phyloP scores from a whole-genome alignment of 1,140 invertebrate genomes.

The Lasioglossum albipes region DNA sequence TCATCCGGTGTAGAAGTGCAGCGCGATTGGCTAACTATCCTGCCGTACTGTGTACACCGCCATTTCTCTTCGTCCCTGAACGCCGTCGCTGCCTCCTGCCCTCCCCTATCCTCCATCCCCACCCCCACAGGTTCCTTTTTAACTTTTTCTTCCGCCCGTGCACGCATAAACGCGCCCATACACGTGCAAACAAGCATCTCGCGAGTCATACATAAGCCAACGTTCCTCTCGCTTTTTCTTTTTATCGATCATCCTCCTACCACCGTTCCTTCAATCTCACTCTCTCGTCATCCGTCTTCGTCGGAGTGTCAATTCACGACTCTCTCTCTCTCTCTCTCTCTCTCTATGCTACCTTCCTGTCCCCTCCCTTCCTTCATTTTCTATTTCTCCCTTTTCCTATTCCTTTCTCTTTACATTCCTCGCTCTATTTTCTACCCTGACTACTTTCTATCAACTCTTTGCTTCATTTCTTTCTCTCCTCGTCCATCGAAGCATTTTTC shows the following conservation, averaged over 20 bases:
- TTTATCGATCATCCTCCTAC: conserved; percentile 39
- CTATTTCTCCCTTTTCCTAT: too few relatives aligned
- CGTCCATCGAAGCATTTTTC: too few relatives aligned
- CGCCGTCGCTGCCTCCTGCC: background rate
- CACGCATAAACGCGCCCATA: conserved; percentile 40
- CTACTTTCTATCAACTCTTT: too few relatives aligned
- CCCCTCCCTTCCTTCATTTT: background rate
- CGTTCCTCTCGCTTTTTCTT: conserved; percentile 46
- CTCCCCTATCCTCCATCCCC: conserved; percentile 1
- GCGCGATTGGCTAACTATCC: conserved; percentile 78
- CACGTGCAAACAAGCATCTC: conserved; percentile 7
- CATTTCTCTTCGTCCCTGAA: conserved; percentile 47
- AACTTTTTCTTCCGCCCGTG: background rate
- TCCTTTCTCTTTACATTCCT: too few relatives aligned
- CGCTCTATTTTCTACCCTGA: too few relatives aligned
- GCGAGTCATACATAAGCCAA: conserved; percentile 45
- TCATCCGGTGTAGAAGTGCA: conserved; percentile 73
- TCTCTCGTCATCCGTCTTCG: conserved; percentile 50
- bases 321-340: conserved; percentile 27
- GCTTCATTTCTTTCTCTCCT: too few relatives aligned
- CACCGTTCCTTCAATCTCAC: conserved; percentile 7
- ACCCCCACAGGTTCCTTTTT: conserved; percentile 35
- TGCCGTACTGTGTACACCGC: conserved; percentile 62
- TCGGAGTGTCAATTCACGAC: conserved; percentile 37
- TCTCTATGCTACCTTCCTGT: background rate